Evolutionary conservation across 2,797 vertebrate species (phyloP), one percentile per base, ranked within the genome.

Genomic region (Chromobotia macracanthus): DNA sequence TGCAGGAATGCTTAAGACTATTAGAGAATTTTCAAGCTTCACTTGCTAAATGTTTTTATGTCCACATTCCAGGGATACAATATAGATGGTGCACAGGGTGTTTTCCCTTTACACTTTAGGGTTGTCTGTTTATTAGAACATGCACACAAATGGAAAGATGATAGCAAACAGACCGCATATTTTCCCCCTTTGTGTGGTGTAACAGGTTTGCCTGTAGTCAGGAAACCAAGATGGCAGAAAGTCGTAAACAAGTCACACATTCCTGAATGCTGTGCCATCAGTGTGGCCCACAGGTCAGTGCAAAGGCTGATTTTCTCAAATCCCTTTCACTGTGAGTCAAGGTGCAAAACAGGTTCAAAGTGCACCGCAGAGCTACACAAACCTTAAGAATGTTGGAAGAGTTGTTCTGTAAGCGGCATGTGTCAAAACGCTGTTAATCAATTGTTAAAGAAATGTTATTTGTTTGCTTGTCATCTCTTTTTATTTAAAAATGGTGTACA

Each of bases 171-270:
- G 50, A 70, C 69, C 55, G 64, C 84, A 81, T 82, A 81, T 78
- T 89, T 84, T 46, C 1, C 70, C 84, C 86, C 87, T 51, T 64
- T 1, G 56, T 85, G 88, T 88, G 90, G 90, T 85, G 89, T 65
- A 60, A 50, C 90, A 84, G 89, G 88, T 89, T 90, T 87, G 87
- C 88, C 87, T 72, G 89, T 87, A 89, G 88, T 91, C 82, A 44
- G 87, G 91, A 90, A 85, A 93, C 83, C 0, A 7, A 55, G 83
- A 82, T 88, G 88, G 86, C 87, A 88, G 89, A 84, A 89, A 89
- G 88, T 89, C 84, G 72, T 85, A 87, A 90, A 88, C 87, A 91
- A 84, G 87, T 87, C 88, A 84, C 91, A 85, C 91, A 88, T 95
- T 95, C 95, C 91, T 94, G 88, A 92, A 90, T 93, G 82, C 71